phyloP scores from a whole-genome alignment of 1,140 invertebrate species.

The Musca domestica region DNA sequence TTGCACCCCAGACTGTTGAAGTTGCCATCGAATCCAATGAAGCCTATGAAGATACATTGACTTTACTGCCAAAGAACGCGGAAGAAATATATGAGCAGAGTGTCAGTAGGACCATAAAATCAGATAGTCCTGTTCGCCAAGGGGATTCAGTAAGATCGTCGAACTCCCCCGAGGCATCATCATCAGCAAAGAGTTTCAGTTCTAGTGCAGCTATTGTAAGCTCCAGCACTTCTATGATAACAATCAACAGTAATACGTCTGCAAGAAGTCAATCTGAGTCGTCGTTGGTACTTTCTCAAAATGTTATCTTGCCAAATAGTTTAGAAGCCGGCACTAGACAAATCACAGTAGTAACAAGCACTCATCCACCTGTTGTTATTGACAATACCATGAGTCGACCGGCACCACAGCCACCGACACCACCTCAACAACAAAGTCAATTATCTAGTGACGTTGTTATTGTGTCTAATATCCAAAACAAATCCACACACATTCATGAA shows the following conservation, averaged over 20 bases:
- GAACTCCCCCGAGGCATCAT: neutral
- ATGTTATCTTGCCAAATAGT: slow-evolving; percentile 62
- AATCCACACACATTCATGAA: slow-evolving; percentile 60
- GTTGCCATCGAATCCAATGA: neutral
- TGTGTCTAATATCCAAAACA: slow-evolving; percentile 49
- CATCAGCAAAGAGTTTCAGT: neutral
- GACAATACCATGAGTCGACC: slow-evolving; percentile 53
- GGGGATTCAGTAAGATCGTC: too few relatives aligned
- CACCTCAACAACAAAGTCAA: slow-evolving; percentile 42
- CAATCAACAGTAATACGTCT: slow-evolving; percentile 46
- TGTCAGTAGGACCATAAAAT: neutral
- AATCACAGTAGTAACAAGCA: slow-evolving; percentile 77
- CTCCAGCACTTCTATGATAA: slow-evolving; percentile 48
- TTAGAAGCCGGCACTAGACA: slow-evolving; percentile 69
- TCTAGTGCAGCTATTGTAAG: slow-evolving; percentile 32
- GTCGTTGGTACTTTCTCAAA: slow-evolving; percentile 28
- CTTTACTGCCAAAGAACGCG: slow-evolving; percentile 3
- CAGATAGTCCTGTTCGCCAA: too few relatives aligned
- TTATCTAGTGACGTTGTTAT: slow-evolving; percentile 49
- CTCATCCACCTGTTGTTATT: slow-evolving; percentile 72
- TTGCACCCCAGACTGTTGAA: slow-evolving; percentile 50
- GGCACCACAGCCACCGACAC: neutral
- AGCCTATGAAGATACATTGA: slow-evolving; percentile 1
- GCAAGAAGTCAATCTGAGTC: slow-evolving; percentile 22
- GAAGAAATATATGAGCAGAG: slow-evolving; percentile 24